phyloP scores from a whole-genome alignment of 2,888 invertebrate genomes.

The Griposia aprilina region DNA sequence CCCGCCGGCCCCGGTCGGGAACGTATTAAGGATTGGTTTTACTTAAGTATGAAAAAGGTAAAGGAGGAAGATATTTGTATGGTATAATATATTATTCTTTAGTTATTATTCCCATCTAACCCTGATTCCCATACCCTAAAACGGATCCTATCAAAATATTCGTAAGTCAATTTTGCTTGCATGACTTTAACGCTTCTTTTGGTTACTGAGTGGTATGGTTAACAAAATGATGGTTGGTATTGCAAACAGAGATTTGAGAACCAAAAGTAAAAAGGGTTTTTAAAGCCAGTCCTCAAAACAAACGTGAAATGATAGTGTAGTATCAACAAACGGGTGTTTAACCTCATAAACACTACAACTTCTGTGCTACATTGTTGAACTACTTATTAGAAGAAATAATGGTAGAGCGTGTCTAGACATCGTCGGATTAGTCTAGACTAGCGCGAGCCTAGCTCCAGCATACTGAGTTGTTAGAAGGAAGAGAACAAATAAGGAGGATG shows the following conservation, averaged over 20 bases:
- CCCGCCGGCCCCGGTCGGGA: not conserved
- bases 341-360: slow-evolving; percentile 5
- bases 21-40: slow-evolving; percentile 51
- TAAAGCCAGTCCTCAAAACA: not conserved
- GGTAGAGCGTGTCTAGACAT: slow-evolving; percentile 42
- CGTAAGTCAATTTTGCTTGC: slow-evolving; percentile 25
- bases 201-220: not conserved
- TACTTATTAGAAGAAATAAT: slow-evolving; percentile 18
- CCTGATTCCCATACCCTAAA: slow-evolving; percentile 38
- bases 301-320: not conserved
- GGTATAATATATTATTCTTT: slow-evolving; percentile 47
- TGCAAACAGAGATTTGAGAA: not conserved
- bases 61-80: slow-evolving; percentile 41
- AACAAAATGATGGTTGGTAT: not conserved
- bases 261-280: not conserved
- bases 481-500: not conserved
- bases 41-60: slow-evolving; percentile 60
- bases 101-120: slow-evolving; percentile 43
- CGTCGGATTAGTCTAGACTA: slow-evolving; percentile 19
- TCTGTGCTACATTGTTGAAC: not conserved
- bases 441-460: not conserved
- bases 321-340: slow-evolving; percentile 1
- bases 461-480: not conserved
- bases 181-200: not conserved
- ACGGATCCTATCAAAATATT: slow-evolving; percentile 49